Conservation (phyloP, 2,797 vertebrate species). For the Ispidina lecontei region DNA sequence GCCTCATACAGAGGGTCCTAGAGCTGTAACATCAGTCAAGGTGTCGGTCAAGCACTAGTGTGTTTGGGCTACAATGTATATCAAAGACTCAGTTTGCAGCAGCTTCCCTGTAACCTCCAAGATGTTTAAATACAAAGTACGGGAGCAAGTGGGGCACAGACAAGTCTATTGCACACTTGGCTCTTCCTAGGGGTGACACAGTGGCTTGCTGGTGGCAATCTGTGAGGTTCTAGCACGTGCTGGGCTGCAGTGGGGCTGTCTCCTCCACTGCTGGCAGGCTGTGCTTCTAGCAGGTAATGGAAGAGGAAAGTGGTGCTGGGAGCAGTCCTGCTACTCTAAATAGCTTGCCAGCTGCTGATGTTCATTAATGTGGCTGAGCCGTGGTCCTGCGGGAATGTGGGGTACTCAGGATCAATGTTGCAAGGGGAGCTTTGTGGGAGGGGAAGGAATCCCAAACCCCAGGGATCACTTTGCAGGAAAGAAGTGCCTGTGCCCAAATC, state of each 20-base stretch:
- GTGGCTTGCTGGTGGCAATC: background rate
- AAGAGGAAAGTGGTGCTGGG: background rate
- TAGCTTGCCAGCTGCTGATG: constrained; percentile 23
- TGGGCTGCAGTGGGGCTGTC: background rate
- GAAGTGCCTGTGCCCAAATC: background rate
- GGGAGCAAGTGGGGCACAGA: background rate
- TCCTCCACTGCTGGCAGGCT: background rate
- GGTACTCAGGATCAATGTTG: background rate
- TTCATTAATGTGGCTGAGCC: background rate
- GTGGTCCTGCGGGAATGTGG: background rate
- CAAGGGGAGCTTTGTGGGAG: background rate
- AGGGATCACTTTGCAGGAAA: constrained; percentile 44
- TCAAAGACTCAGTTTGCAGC: fast-evolving
- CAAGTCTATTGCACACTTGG: fast-evolving
- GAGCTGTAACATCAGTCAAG: background rate
- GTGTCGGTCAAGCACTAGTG: no score
- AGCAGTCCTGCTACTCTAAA: background rate
- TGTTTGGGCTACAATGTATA: fast-evolving
- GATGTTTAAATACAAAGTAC: background rate
- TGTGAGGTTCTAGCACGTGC: fast-evolving
- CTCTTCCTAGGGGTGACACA: background rate
- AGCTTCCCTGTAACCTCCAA: background rate
- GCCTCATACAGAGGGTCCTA: background rate
- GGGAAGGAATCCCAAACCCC: background rate
- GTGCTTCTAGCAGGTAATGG: background rate